phyloP scores from a whole-genome alignment of 2,888 invertebrate species.

The Chymomyza amoena region DNA sequence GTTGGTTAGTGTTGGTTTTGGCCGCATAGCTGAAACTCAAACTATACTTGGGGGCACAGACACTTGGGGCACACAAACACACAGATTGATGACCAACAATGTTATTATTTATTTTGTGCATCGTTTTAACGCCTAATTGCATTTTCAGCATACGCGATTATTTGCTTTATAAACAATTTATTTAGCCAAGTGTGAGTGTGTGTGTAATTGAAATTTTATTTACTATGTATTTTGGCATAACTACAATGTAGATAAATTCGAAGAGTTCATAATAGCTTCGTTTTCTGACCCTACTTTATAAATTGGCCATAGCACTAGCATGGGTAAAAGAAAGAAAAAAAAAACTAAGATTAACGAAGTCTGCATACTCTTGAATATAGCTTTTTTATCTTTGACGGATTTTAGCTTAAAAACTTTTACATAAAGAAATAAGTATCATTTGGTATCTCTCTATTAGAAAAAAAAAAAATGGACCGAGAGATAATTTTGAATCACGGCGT shows the following conservation, averaged over 20 bases:
- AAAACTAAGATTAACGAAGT: not conserved
- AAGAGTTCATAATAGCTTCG: conserved; percentile 40
- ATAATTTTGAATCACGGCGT: no score
- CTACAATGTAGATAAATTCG: not conserved
- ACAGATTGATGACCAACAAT: not conserved
- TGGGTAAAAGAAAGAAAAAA: not conserved
- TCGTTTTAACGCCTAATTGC: conserved; percentile 57
- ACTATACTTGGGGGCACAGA: conserved; percentile 2
- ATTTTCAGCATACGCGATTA: conserved; percentile 42
- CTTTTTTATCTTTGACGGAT: no score
- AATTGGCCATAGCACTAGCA: conserved; percentile 4
- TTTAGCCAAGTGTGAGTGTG: not conserved
- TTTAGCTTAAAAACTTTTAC: no score
- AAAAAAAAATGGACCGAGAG: no score
- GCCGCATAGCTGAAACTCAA: conserved; percentile 3
- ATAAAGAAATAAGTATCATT: no score
- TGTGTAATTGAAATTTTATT: conserved; percentile 44
- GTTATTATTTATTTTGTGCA: conserved; percentile 52
- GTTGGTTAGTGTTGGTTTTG: not conserved
- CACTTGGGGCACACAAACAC: not conserved
- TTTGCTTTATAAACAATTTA: conserved; percentile 10
- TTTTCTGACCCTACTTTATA: conserved; percentile 25
- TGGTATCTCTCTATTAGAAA: no score
- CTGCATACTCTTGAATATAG: not conserved
- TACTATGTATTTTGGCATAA: not conserved